A percentile compares a stretch with the other conserved stretches of the same genome.
Evolutionary conservation across 2,113 vertebrate genomes (phyloP).

Genomic region (Percopsis transmontana): DNA sequence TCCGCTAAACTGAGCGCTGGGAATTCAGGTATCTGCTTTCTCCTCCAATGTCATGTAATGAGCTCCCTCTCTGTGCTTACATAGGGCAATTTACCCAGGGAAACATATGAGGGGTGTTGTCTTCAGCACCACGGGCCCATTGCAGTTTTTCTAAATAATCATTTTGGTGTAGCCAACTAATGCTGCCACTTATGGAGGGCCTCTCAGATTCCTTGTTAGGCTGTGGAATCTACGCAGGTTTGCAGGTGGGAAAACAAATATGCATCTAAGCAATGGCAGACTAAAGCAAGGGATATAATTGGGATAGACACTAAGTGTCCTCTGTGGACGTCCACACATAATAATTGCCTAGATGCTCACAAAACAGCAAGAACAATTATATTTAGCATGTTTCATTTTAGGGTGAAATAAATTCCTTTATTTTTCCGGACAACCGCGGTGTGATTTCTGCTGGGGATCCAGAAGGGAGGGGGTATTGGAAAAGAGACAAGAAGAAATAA

Average conservation of each 20-base stretch:
- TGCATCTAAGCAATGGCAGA: slow-evolving; percentile 15
- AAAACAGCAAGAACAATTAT: background rate
- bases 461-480: background rate
- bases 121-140: slow-evolving; percentile 19
- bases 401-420: slow-evolving; percentile 3
- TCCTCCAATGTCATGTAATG: slow-evolving; percentile 64
- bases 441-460: background rate
- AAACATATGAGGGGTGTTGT: slow-evolving; percentile 24
- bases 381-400: slow-evolving; percentile 15
- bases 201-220: slow-evolving; percentile 27
- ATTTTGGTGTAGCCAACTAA: slow-evolving; percentile 51
- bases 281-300: slow-evolving; percentile 6
- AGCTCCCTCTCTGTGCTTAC: slow-evolving; percentile 54
- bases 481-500: background rate
- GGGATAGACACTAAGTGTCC: background rate
- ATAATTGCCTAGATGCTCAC: background rate
- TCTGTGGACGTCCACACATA: slow-evolving; percentile 7
- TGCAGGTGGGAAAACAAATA: slow-evolving; percentile 32
- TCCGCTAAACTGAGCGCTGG: slow-evolving; percentile 67
- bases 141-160: slow-evolving; percentile 44
- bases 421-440: slow-evolving; percentile 24
- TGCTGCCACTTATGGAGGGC: slow-evolving; percentile 37
- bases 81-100: slow-evolving; percentile 57
- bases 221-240: slow-evolving; percentile 36
- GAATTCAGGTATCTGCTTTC: slow-evolving; percentile 61